These are phyloP conservation scores for Macrostomum lignano DNA, from an alignment of 1,140 invertebrate species.

Conservation along the genomic window DNA sequence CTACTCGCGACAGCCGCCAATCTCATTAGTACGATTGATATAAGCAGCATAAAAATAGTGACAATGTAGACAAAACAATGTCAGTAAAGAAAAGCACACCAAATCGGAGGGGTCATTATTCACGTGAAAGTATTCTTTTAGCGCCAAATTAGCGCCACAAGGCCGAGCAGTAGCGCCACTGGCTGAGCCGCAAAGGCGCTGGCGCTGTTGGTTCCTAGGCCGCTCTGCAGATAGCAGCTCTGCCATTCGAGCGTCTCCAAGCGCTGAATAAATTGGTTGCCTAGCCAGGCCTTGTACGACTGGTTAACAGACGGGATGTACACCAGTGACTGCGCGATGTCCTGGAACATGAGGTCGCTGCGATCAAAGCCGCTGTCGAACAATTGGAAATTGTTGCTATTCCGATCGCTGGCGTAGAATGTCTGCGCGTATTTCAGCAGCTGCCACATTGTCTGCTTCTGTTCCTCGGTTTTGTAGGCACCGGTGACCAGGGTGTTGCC, in stretches of 20 bases:
- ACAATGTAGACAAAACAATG: too few species aligned
- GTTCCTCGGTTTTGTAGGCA: slow-evolving; percentile 36
- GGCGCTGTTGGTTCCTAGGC: too few species aligned
- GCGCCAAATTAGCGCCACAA: too few species aligned
- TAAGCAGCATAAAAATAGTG: too few species aligned
- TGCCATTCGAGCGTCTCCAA: slow-evolving; percentile 8
- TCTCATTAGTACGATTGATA: too few species aligned
- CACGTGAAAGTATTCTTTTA: too few species aligned
- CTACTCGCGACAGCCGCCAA: too few species aligned
- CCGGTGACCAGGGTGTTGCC: slow-evolving; percentile 57
- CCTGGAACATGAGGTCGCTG: slow-evolving; percentile 8
- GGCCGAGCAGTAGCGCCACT: too few species aligned
- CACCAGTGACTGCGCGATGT: slow-evolving; percentile 6
- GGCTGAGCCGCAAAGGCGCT: too few species aligned
- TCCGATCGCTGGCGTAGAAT: slow-evolving; percentile 6
- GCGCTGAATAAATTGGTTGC: slow-evolving; percentile 6
- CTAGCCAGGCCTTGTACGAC: slow-evolving; percentile 5
- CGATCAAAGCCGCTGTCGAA: slow-evolving; percentile 7
- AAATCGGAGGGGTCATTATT: too few species aligned
- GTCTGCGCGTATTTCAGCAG: slow-evolving; percentile 8
- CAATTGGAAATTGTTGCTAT: slow-evolving; percentile 8
- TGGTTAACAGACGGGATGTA: slow-evolving; percentile 5
- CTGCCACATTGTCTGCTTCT: slow-evolving; percentile 7
- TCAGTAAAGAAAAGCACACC: too few species aligned
- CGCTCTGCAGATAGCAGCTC: too few species aligned